Percentiles rank a stretch among this genome's conserved stretches.
Conservation (phyloP, 2,113 vertebrate genomes). For the Oriolus oriolus region DNA sequence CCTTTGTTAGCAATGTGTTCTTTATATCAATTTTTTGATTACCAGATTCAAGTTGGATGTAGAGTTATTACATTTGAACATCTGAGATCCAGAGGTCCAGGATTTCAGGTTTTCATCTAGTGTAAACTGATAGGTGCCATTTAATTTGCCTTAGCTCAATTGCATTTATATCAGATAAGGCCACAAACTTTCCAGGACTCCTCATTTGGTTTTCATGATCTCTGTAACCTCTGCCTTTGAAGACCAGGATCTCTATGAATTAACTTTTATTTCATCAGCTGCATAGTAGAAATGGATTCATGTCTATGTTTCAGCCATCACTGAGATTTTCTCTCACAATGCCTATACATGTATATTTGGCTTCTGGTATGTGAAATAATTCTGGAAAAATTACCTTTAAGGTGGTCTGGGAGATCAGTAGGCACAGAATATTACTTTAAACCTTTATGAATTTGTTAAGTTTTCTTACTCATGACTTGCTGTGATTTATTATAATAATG, state of each 20-base stretch:
- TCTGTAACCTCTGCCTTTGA: background rate
- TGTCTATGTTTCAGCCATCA: background rate
- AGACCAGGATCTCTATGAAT: background rate
- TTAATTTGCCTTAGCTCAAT: background rate
- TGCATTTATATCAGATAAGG: background rate
- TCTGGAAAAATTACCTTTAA: background rate
- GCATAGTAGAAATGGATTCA: background rate
- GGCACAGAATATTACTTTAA: background rate
- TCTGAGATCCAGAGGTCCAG: background rate
- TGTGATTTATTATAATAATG: background rate
- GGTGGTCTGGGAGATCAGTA: background rate
- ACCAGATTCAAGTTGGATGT: background rate
- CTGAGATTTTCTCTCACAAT: background rate
- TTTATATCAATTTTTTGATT: background rate
- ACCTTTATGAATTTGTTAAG: background rate
- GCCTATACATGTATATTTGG: background rate
- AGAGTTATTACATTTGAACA: background rate
- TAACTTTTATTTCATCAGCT: background rate
- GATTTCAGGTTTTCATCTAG: background rate
- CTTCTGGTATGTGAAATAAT: background rate
- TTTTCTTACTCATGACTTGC: background rate
- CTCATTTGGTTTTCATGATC: background rate
- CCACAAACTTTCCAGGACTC: background rate
- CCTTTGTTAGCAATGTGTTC: background rate
- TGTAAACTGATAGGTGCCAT: background rate